Percentiles rank a stretch among this genome's conserved stretches.
These are phyloP conservation scores for Indri indri DNA, from an alignment of 2,113 vertebrate species.

Conservation along the genomic window DNA sequence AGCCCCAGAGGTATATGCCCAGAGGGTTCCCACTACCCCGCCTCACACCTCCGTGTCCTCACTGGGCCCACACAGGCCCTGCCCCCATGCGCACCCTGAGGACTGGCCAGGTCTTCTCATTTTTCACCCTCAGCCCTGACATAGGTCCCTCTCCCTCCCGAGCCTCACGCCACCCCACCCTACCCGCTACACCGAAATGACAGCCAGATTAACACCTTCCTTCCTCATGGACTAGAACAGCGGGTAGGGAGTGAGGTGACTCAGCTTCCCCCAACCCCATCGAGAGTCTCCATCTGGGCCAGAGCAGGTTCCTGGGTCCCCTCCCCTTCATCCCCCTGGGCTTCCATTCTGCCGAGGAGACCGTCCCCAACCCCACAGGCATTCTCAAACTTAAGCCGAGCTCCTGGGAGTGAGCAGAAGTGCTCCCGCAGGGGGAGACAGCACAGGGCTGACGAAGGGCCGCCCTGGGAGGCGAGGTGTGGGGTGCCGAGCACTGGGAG, in stretches of 20 bases:
- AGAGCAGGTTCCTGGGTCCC: not conserved
- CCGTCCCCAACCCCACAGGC: not conserved
- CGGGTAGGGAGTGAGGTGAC: not conserved
- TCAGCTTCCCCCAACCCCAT: not conserved
- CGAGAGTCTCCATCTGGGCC: not conserved
- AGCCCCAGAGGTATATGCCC: not conserved
- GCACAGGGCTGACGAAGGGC: not conserved
- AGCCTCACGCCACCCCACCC: not conserved
- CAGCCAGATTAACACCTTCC: not conserved
- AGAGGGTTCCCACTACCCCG: not conserved
- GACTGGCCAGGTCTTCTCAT: not conserved
- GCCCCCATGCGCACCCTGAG: accelerated
- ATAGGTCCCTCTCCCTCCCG: not conserved
- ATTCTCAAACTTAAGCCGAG: not conserved
- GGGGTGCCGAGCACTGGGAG: not conserved
- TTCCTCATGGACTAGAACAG: not conserved
- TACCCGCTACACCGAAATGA: not conserved
- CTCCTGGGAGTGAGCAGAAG: not conserved
- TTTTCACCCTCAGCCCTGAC: not conserved
- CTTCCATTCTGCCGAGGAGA: not conserved
- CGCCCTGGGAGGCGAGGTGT: accelerated
- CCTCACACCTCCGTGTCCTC: too few species aligned
- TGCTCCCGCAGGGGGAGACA: not conserved
- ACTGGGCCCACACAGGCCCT: not conserved
- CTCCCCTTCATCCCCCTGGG: not conserved